Conservation (phyloP, 2,113 vertebrate species). For the Oreochromis spilurus region DNA sequence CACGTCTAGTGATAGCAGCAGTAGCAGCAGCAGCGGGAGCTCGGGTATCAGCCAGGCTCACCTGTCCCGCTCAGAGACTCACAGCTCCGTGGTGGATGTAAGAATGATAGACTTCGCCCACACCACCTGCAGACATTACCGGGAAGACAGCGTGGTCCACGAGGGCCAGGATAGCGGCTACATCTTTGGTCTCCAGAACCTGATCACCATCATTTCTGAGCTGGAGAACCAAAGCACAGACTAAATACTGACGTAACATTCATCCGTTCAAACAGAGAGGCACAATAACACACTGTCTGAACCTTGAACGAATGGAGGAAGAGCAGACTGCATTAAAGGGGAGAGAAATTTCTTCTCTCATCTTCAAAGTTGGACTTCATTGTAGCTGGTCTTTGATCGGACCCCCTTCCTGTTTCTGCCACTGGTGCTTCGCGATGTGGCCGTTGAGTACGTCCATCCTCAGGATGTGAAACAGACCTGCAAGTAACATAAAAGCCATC, state of each 20-base stretch:
- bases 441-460: background rate
- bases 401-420: constrained; percentile 10
- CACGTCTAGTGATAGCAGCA: constrained; percentile 17
- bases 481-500: background rate
- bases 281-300: constrained; percentile 67
- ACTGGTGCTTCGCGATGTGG: constrained; percentile 36
- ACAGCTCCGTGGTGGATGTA: constrained; percentile 80
- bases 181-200: constrained; percentile 95
- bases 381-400: background rate
- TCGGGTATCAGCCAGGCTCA: background rate
- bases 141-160: constrained; percentile 89
- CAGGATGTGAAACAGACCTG: constrained; percentile 7
- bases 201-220: constrained; percentile 97
- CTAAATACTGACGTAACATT: constrained; percentile 74
- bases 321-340: background rate
- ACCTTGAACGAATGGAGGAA: constrained; percentile 21
- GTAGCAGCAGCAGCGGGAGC: background rate
- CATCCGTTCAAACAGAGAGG: constrained; percentile 45
- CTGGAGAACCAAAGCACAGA: constrained; percentile 90
- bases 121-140: constrained; percentile 93
- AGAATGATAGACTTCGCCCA: constrained; percentile 98
- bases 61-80: constrained; percentile 62
- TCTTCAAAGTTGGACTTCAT: background rate
- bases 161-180: constrained; percentile 96
- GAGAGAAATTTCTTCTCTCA: background rate